A percentile compares a stretch with the other conserved stretches of the same genome.
These are phyloP conservation scores for Tetragonula clypearis DNA, from an alignment of 1,140 invertebrate genomes.

Conservation along the genomic window DNA sequence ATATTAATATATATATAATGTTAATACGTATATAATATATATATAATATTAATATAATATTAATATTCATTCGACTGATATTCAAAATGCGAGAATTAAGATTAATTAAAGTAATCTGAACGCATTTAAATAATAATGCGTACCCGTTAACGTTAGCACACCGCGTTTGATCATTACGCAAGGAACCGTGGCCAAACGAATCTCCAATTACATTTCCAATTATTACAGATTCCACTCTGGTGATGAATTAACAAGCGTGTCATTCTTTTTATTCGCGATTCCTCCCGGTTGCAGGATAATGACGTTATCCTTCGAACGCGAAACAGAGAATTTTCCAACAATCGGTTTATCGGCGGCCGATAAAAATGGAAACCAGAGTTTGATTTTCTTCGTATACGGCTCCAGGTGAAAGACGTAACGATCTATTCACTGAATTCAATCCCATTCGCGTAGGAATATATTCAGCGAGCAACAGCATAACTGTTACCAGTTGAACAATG, in stretches of 20 bases:
- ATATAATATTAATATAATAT: too few species aligned
- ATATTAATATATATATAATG: too few species aligned
- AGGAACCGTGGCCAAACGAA: neutral
- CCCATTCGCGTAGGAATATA: neutral
- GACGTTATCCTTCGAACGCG: neutral
- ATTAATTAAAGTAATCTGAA: too few species aligned
- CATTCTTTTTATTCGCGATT: neutral
- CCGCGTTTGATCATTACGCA: neutral
- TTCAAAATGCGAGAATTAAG: too few species aligned
- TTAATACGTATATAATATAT: too few species aligned
- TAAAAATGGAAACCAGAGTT: slow-evolving; percentile 7
- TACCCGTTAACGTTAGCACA: too few species aligned
- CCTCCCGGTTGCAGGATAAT: neutral
- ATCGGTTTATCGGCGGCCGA: neutral
- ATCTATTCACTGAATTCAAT: slow-evolving; percentile 46
- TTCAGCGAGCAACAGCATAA: neutral
- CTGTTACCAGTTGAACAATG: too few species aligned
- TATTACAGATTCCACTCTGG: neutral
- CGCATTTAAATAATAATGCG: too few species aligned
- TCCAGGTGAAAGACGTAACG: neutral
- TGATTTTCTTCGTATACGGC: slow-evolving; percentile 1
- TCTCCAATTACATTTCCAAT: neutral
- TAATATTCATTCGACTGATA: too few species aligned
- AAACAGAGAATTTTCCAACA: neutral
- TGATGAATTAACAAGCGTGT: neutral